Conservation (phyloP, 2,113 vertebrate genomes). For the Eulemur macaco region DNA sequence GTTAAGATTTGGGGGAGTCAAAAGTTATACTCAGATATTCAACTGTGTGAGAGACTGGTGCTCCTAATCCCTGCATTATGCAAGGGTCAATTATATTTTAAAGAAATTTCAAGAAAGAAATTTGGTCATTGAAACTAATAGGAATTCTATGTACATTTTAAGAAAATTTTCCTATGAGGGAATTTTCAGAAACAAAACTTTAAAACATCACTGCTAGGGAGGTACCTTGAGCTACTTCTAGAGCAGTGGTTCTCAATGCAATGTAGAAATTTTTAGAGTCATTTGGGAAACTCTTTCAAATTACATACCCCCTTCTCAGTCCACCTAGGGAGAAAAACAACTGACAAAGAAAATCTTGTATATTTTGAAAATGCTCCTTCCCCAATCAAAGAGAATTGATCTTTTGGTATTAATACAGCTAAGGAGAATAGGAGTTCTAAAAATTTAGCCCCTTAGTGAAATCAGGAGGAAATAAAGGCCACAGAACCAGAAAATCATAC, state of each 20-base stretch:
- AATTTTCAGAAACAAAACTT: constrained; percentile 2
- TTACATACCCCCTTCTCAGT: not conserved
- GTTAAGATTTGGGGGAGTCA: not conserved
- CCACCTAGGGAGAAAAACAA: not conserved
- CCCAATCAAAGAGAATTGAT: not conserved
- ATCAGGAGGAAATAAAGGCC: constrained; percentile 14
- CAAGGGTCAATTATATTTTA: not conserved
- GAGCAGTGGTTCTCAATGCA: not conserved
- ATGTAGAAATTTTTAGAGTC: not conserved
- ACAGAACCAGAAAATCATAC: not conserved
- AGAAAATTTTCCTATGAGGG: not conserved
- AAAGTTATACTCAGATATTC: not conserved
- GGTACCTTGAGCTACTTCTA: not conserved
- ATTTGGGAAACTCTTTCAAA: not conserved
- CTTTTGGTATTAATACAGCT: not conserved
- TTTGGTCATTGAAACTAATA: not conserved
- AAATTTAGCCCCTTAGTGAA: constrained; percentile 16
- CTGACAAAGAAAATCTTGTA: not conserved
- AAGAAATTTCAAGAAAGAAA: constrained; percentile 10
- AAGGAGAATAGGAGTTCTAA: not conserved
- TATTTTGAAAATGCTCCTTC: not conserved
- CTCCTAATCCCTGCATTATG: not conserved
- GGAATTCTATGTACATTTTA: not conserved
- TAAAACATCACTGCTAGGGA: not conserved
- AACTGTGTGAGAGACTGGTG: not conserved